Evolutionary conservation across 1,140 invertebrate genomes (phyloP).

Genomic region (Rhynchophorus ferrugineus): DNA sequence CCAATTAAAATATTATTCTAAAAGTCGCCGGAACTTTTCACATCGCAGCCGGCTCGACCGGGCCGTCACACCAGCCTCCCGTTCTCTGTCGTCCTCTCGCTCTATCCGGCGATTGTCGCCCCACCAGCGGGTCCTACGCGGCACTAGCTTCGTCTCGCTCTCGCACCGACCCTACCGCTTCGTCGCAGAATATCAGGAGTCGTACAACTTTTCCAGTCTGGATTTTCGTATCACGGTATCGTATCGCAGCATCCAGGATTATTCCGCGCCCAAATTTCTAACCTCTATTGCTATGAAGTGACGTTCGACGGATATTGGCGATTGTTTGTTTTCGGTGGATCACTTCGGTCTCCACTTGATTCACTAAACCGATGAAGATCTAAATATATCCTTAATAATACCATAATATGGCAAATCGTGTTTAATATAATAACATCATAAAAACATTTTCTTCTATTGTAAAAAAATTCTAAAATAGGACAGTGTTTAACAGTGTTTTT

Average conservation of each 20-base stretch:
- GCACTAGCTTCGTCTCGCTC: not conserved
- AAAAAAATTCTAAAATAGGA: no score
- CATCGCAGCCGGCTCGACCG: no score
- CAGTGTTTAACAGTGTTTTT: no score
- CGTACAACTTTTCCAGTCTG: constrained; percentile 16
- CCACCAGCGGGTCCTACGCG: not conserved
- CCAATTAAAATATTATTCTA: not conserved
- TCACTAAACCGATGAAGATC: no score
- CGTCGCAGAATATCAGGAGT: constrained; percentile 15
- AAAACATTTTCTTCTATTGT: no score
- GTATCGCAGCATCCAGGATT: constrained; percentile 9
- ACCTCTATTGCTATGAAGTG: no score
- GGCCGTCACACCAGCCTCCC: not conserved
- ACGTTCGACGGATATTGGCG: no score
- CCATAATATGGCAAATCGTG: no score
- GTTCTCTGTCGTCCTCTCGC: not conserved
- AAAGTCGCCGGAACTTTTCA: not conserved
- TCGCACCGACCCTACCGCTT: not conserved
- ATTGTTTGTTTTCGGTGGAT: no score
- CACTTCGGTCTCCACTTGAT: no score
- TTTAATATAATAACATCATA: no score
- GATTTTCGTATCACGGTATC: constrained; percentile 13
- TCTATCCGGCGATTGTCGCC: not conserved
- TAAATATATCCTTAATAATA: no score
- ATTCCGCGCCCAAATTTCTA: constrained; percentile 1